Base-by-base conservation (phyloP, 2,797 vertebrate species). In the Lerista edwardsae region DNA sequence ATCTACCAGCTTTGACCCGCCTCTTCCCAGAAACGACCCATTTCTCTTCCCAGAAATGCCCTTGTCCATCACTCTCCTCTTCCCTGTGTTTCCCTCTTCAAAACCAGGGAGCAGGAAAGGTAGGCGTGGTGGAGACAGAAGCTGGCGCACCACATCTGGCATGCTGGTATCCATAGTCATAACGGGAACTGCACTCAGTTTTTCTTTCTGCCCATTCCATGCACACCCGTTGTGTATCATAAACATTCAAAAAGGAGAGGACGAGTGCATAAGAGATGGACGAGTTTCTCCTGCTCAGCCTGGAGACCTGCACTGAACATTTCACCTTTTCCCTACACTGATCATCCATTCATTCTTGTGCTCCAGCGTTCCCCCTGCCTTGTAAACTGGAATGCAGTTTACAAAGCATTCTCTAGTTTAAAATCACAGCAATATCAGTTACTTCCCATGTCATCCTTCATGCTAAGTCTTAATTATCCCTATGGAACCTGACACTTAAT, bases 161-260 rank as follows among this genome's bases (percentile, higher is more conserved):
- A 55, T 55, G 51, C n/a, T n/a, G n/a, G n/a, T n/a, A n/a, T n/a
- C n/a, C 36, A 36, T 59, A 21, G 72, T 73, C 31, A 65, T 77
- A 72, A 5, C 29, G 65, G 62, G 9, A 51, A 59, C 11, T 25
- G 31, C 41, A 64, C n/a, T 64, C 10, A 25, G 71, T 82, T 80
- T 57, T 57, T 10, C 8, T 68, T 71, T 1, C 74, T 79, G 83
- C 7, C 47, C 25, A 59, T 75, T 51, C n/a, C 41, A 41, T 14
- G n/a, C n/a, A 1, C 0, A 8, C 44, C 14, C 23, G 17, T 4
- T 39, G n/a, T 64, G 21, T 51, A 62, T 31, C 19, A 19, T 31
- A 1, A 19, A 1, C 62, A 80, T 80, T 12, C 39, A 72, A 84
- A 83, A 79, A 1, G 0, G 2, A 62, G 72, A 62, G 29, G 12